Evolutionary conservation across 2,797 vertebrate species (phyloP), one percentile per base, ranked within the genome.

Genomic region (Crocidura indochinensis): DNA sequence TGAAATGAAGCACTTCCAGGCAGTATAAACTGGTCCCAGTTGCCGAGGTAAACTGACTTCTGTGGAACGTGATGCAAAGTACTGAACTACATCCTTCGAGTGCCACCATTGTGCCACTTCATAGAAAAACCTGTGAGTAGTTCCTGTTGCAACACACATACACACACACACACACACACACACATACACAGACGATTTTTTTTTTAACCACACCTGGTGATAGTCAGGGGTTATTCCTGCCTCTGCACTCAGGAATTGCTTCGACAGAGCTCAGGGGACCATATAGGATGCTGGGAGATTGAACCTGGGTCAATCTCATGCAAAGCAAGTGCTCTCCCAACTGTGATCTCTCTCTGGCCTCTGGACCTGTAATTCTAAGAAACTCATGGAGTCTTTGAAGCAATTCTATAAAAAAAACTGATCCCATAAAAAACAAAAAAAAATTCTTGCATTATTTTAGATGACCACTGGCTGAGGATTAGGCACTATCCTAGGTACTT

Each of bases 1-100:
- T 44, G 72, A 38, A 47, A 82, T 75, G 47, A 78, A 87, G 67
- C 8, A 69, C 26, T 84, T 91, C 44, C 56, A 90, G 80, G n/a
- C 4, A 88, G 62, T 71, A 69, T 1, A 24, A 83, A 27, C 82
- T 9, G 12, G 24, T 85, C 31, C 77, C 76, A 29, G 49, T 60
- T 87, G 62, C 46, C 77, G 31, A 84, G n/a, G 14, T 9, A 46
- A 38, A 27, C 20, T 71, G 74, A 78, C n/a, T 75, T 89, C 67
- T 67, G 20, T n/a, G 64, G n/a, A 84, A 29, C 47, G 26, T 88
- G 68, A 81, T 19, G 91, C 46, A 86, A 88, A 74, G 29, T 10
- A 90, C 0, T 89, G 31, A 22, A 26, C 26, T 76, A 86, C 47
- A 85, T 90, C 47, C 7, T 68, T 87, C 82, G 19, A 94, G 68